Evolutionary conservation across 2,888 invertebrate species (phyloP).

Genomic region (Atherix ibis): DNA sequence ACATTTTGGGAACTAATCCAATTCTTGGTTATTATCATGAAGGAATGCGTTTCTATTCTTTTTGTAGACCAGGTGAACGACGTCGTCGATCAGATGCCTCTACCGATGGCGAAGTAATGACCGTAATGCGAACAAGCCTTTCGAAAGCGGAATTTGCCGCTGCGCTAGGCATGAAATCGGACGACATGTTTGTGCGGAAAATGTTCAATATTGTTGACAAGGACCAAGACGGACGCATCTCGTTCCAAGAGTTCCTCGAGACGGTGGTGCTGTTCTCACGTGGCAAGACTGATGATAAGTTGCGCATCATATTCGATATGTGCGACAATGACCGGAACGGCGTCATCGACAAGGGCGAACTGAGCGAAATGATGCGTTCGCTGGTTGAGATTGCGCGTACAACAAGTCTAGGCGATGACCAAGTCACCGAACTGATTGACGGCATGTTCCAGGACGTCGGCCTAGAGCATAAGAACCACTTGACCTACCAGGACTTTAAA

Average conservation of each 20-base stretch:
- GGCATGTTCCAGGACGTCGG: constrained; percentile 91
- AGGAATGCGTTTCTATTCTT: too few species aligned
- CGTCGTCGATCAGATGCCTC: constrained; percentile 55
- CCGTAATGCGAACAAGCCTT: constrained; percentile 83
- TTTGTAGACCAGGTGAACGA: constrained; percentile 65
- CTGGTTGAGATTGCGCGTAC: constrained; percentile 86
- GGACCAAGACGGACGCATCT: constrained; percentile 82
- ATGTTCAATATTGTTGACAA: constrained; percentile 98
- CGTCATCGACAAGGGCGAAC: constrained; percentile 82
- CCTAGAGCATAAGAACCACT: constrained; percentile 72
- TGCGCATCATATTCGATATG: constrained; percentile 93
- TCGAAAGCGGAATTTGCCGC: constrained; percentile 88
- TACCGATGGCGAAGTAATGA: constrained; percentile 68
- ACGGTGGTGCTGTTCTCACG: constrained; percentile 84
- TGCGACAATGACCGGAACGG: constrained; percentile 91
- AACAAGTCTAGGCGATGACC: constrained; percentile 75
- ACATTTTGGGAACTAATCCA: too few species aligned
- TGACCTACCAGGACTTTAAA: constrained; percentile 85
- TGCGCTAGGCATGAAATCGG: constrained; percentile 87
- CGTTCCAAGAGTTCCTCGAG: constrained; percentile 90
- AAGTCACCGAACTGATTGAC: constrained; percentile 82
- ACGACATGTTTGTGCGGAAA: constrained; percentile 87
- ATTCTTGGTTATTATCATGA: too few species aligned
- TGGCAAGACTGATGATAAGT: constrained; percentile 83
- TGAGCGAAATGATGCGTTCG: constrained; percentile 85